phyloP scores from a whole-genome alignment of 1,140 invertebrate species.

The Drosophila subobscura region DNA sequence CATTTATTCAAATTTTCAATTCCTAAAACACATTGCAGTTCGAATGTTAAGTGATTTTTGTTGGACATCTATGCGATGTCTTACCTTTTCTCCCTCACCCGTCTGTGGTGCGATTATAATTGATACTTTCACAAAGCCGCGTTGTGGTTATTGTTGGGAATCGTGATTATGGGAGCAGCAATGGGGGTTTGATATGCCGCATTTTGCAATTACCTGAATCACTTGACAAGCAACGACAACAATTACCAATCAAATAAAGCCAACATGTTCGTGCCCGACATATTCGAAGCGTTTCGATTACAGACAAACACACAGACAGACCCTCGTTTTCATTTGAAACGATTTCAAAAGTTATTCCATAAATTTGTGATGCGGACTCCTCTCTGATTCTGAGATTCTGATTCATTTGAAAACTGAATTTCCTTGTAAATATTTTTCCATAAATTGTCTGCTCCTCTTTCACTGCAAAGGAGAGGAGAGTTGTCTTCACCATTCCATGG shows the following conservation, averaged over 20 bases:
- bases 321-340: constrained; percentile 2
- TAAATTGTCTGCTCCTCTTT: constrained; percentile 32
- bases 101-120: neutral
- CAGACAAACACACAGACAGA: constrained; percentile 4
- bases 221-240: constrained; percentile 32
- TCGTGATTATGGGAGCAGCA: constrained; percentile 14
- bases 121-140: constrained; percentile 8
- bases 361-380: neutral
- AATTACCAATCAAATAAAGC: constrained; percentile 33
- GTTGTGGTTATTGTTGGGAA: neutral
- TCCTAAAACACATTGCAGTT: neutral
- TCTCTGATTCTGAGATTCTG: constrained; percentile 1
- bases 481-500: constrained; percentile 18
- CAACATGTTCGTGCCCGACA: constrained; percentile 64
- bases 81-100: neutral
- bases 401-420: constrained; percentile 21
- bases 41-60: constrained; percentile 11
- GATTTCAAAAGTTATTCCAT: constrained; percentile 13
- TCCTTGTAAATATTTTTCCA: constrained; percentile 41
- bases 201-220: constrained; percentile 49
- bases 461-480: neutral
- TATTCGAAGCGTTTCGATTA: constrained; percentile 40
- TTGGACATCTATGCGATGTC: constrained; percentile 8
- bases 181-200: constrained; percentile 9
- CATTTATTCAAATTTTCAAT: constrained; percentile 3